Conservation (phyloP, 2,113 vertebrate genomes). For the Chaetorhynchus papuensis region DNA sequence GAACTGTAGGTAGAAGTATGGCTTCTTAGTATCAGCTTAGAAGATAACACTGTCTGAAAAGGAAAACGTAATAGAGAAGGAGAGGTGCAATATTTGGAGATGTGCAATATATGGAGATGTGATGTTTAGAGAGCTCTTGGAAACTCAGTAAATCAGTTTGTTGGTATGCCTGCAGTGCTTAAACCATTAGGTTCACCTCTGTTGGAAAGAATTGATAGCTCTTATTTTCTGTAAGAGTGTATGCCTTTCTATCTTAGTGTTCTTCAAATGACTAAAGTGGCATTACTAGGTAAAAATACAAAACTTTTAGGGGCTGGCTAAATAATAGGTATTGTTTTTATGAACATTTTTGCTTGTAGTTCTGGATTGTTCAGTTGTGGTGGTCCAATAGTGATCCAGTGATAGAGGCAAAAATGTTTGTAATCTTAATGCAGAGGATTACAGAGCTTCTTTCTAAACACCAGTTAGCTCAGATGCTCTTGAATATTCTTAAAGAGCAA, state of each 20-base stretch:
- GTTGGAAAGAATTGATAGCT: background rate
- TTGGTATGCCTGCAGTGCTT: background rate
- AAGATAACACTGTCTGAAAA: background rate
- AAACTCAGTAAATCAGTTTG: background rate
- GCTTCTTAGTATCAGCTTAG: background rate
- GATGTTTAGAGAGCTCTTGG: background rate
- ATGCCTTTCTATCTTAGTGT: background rate
- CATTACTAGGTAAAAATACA: background rate
- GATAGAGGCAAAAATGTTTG: background rate
- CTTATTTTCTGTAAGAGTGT: background rate
- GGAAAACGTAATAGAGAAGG: background rate
- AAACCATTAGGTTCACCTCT: background rate
- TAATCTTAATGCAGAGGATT: background rate
- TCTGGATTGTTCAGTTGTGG: background rate
- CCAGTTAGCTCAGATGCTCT: background rate
- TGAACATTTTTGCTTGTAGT: background rate
- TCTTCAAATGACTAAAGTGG: background rate
- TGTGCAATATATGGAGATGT: background rate
- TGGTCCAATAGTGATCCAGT: background rate
- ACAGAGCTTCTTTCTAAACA: background rate
- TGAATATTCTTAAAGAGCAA: background rate
- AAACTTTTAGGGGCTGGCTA: background rate
- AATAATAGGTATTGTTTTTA: background rate
- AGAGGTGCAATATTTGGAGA: background rate
- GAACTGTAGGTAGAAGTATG: background rate